These are phyloP conservation scores for Cotesia chilonis DNA, from an alignment of 1,140 invertebrate genomes.

Conservation along the genomic window DNA sequence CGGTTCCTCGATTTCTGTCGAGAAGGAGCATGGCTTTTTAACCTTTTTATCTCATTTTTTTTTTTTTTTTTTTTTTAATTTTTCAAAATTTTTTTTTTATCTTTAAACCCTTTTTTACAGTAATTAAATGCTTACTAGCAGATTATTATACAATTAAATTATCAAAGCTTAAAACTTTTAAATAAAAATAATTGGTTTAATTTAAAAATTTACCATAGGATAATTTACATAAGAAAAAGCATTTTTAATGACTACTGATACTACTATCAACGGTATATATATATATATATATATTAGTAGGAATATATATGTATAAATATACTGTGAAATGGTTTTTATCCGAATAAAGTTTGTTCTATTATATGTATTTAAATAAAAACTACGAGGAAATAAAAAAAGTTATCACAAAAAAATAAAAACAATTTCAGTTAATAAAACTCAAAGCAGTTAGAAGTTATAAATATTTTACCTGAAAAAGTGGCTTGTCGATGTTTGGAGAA, in stretches of 20 bases:
- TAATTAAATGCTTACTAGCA: too few relatives aligned
- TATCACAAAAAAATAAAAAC: background rate
- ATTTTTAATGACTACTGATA: background rate
- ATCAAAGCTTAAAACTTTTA: background rate
- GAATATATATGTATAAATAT: background rate
- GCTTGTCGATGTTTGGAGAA: slow-evolving; percentile 65
- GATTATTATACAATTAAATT: too few relatives aligned
- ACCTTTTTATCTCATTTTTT: slow-evolving; percentile 24
- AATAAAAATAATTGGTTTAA: too few relatives aligned
- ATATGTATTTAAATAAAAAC: background rate
- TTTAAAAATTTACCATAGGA: too few relatives aligned
- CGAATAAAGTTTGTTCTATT: too few relatives aligned
- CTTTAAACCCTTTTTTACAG: too few relatives aligned
- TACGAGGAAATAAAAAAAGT: background rate
- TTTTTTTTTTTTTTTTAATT: background rate
- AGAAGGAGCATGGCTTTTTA: slow-evolving; percentile 60
- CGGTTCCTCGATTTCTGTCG: slow-evolving; percentile 65
- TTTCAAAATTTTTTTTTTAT: slow-evolving; percentile 2
- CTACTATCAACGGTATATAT: background rate
- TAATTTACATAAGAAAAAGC: slow-evolving; percentile 8
- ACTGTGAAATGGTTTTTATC: too few relatives aligned
- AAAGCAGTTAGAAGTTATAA: background rate
- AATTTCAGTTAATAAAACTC: background rate
- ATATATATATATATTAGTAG: background rate
- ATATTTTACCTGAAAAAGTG: slow-evolving; percentile 72